phyloP scores from a whole-genome alignment of 2,113 vertebrate genomes.

The Oreochromis niloticus region DNA sequence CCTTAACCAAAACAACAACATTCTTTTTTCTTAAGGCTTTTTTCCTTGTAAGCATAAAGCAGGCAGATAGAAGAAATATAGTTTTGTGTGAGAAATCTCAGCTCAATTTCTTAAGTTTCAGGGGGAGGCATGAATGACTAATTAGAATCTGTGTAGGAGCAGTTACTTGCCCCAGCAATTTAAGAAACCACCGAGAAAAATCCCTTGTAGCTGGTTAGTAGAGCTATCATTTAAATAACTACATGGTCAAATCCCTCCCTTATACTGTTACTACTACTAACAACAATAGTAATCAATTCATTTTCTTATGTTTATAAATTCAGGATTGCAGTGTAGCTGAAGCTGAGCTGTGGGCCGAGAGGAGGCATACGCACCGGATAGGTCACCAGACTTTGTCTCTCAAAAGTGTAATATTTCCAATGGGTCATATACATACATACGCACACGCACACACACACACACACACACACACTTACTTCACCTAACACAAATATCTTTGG shows the following conservation, averaged over 20 bases:
- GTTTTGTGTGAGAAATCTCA: not conserved
- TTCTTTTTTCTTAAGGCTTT: not conserved
- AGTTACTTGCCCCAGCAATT: not conserved
- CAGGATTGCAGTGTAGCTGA: not conserved
- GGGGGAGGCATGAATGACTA: not conserved
- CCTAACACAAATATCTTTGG: not conserved
- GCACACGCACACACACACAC: fast-evolving
- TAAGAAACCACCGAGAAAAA: not conserved
- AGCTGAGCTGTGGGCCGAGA: not conserved
- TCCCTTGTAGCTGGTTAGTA: not conserved
- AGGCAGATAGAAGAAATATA: not conserved
- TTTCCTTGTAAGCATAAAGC: not conserved
- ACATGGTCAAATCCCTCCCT: not conserved
- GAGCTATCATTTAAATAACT: not conserved
- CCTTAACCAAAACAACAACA: not conserved
- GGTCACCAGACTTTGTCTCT: not conserved
- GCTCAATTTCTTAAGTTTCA: not conserved
- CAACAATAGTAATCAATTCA: not conserved
- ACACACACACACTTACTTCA: too few relatives aligned
- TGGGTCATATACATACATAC: fast-evolving
- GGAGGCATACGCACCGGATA: not conserved
- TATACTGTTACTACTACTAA: not conserved
- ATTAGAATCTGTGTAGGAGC: not conserved
- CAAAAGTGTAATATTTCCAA: not conserved
- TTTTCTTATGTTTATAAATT: not conserved